phyloP scores from a whole-genome alignment of 2,797 vertebrate species.

The Paedocypris micromegethes region DNA sequence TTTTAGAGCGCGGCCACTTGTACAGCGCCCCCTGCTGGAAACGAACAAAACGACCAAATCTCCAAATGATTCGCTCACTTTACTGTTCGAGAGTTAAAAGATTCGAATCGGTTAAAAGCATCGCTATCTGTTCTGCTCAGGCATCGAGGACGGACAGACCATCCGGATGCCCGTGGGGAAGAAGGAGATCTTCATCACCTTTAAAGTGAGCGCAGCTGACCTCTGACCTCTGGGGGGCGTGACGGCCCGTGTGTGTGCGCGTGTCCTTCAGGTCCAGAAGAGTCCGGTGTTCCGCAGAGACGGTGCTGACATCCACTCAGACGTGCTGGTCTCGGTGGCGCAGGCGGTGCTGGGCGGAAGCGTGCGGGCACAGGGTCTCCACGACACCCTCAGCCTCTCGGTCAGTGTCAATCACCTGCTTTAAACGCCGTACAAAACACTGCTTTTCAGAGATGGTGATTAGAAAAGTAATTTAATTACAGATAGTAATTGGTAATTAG shows the following conservation, averaged over 20 bases:
- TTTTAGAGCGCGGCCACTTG: too few relatives aligned
- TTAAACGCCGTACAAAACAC: too few relatives aligned
- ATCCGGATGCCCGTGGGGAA: constrained; percentile 95
- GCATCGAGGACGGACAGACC: constrained; percentile 93
- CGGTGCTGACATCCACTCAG: constrained; percentile 89
- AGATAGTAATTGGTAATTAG: too few relatives aligned
- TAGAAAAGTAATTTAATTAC: too few relatives aligned
- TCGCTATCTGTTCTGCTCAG: constrained; percentile 55
- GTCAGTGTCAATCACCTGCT: constrained; percentile 55
- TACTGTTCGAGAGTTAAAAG: too few relatives aligned
- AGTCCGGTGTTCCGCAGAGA: constrained; percentile 89
- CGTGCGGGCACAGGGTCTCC: constrained; percentile 82
- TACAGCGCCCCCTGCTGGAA: too few relatives aligned
- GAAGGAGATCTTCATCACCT: constrained; percentile 94
- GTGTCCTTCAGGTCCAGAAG: constrained; percentile 81
- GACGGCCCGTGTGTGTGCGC: neutral
- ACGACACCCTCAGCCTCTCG: constrained; percentile 83
- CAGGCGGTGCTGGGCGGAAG: constrained; percentile 93
- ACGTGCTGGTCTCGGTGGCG: constrained; percentile 83
- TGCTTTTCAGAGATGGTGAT: too few relatives aligned
- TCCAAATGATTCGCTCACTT: too few relatives aligned
- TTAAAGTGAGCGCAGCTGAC: constrained; percentile 72
- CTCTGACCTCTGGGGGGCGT: too few relatives aligned
- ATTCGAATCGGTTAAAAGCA: neutral
- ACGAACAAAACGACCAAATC: too few relatives aligned